Evolutionary conservation across 2,888 invertebrate species (phyloP).

Genomic region (Lymantria monacha): DNA sequence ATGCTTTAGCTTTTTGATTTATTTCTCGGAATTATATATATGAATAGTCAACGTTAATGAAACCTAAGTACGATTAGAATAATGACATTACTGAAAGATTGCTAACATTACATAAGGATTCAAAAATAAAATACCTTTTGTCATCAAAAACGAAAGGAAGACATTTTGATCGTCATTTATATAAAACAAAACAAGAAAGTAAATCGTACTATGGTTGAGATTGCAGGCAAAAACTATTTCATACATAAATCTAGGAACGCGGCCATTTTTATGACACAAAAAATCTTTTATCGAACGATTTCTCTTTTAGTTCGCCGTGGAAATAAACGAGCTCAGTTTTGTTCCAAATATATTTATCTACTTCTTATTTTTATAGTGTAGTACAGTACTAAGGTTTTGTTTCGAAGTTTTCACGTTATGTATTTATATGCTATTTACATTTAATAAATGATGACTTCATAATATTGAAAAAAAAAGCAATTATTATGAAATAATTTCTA

Average conservation of each 20-base stretch:
- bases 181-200: constrained; percentile 12
- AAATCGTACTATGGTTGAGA: constrained; percentile 11
- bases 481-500: too few species aligned
- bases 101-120: background rate
- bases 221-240: constrained; percentile 23
- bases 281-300: constrained; percentile 31
- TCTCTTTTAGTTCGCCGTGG: constrained; percentile 21
- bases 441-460: too few species aligned
- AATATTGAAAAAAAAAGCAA: too few species aligned
- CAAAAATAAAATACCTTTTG: background rate
- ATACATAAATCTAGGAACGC: constrained; percentile 23
- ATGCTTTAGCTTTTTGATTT: too few species aligned
- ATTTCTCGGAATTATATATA: too few species aligned
- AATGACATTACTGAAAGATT: too few species aligned
- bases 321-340: constrained; percentile 23
- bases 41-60: too few species aligned
- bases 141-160: background rate
- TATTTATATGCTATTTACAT: too few species aligned
- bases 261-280: constrained; percentile 30
- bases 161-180: background rate
- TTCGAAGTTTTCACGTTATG: too few species aligned
- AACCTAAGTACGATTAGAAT: too few species aligned
- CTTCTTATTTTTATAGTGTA: constrained; percentile 10
- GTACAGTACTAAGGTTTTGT: too few species aligned
- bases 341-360: constrained; percentile 23